Conservation (phyloP, 2,888 invertebrate genomes). For the Trichogramma evanescens region DNA sequence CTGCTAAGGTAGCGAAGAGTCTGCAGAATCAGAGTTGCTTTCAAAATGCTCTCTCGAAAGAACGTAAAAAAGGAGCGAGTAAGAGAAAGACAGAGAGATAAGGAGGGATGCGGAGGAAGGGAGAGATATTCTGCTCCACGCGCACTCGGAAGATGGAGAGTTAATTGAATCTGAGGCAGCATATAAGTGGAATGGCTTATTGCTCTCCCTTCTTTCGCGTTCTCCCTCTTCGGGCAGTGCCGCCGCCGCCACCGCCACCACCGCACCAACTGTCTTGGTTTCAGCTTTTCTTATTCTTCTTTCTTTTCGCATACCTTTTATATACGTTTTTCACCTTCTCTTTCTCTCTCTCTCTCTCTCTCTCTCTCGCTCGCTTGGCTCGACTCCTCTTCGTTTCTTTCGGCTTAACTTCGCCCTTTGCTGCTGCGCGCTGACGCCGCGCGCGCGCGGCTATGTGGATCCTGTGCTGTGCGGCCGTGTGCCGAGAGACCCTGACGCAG, state of each 20-base stretch:
- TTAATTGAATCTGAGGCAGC: constrained; percentile 48
- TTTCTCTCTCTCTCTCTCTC: constrained; percentile 20
- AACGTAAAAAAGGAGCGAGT: constrained; percentile 6
- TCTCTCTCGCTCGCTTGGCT: constrained; percentile 16
- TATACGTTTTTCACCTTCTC: constrained; percentile 25
- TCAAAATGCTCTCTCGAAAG: not conserved
- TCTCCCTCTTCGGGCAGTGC: no score
- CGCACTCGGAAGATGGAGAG: constrained; percentile 39
- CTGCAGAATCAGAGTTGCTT: no score
- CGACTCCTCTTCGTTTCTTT: constrained; percentile 18
- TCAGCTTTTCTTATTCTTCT: constrained; percentile 41
- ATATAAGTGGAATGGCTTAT: constrained; percentile 48
- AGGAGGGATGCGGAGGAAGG: not conserved
- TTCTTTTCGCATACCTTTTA: constrained; percentile 36
- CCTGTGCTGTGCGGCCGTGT: constrained; percentile 27
- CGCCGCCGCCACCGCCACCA: no score
- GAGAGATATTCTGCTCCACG: not conserved
- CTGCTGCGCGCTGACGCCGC: not conserved
- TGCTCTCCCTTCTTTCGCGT: constrained; percentile 35
- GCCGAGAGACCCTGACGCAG: no score
- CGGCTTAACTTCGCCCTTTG: constrained; percentile 6
- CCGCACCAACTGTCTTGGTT: no score
- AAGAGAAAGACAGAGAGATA: constrained; percentile 23
- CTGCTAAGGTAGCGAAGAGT: no score
- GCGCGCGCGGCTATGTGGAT: constrained; percentile 12